These are phyloP conservation scores for Leptinotarsa juncta DNA, from an alignment of 2,888 invertebrate genomes.

Conservation along the genomic window DNA sequence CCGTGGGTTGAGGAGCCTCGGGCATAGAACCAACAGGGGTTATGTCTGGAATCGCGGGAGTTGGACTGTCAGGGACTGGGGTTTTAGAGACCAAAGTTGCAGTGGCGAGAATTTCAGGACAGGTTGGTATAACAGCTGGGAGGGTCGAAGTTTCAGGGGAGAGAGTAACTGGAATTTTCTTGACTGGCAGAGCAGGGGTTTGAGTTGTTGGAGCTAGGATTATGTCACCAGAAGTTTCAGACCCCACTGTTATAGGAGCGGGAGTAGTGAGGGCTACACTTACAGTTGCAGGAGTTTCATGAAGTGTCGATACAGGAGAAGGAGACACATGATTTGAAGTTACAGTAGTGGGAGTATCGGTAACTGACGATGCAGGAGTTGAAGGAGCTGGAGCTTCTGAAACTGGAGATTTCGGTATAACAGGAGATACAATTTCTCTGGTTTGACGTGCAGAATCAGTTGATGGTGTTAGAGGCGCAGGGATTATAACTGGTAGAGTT, in stretches of 20 bases:
- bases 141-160: background rate
- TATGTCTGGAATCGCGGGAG: slow-evolving; percentile 1
- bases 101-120: background rate
- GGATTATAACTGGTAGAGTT: slow-evolving; percentile 13
- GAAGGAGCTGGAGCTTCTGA: background rate
- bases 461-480: background rate
- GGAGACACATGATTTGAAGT: too few species aligned
- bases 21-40: background rate
- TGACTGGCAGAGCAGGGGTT: background rate
- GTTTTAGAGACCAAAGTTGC: background rate
- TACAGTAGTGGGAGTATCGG: background rate
- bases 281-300: too few species aligned
- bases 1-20: background rate
- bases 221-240: too few species aligned
- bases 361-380: background rate
- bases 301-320: too few species aligned
- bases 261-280: too few species aligned
- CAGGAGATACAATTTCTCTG: slow-evolving; percentile 17
- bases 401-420: slow-evolving; percentile 32
- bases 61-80: slow-evolving; percentile 42
- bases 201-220: background rate
- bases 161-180: background rate
- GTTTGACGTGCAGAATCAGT: slow-evolving; percentile 9
- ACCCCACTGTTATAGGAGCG: too few species aligned
- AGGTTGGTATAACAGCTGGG: background rate